phyloP scores from a whole-genome alignment of 2,797 vertebrate species.

The Tenualosa ilisha region DNA sequence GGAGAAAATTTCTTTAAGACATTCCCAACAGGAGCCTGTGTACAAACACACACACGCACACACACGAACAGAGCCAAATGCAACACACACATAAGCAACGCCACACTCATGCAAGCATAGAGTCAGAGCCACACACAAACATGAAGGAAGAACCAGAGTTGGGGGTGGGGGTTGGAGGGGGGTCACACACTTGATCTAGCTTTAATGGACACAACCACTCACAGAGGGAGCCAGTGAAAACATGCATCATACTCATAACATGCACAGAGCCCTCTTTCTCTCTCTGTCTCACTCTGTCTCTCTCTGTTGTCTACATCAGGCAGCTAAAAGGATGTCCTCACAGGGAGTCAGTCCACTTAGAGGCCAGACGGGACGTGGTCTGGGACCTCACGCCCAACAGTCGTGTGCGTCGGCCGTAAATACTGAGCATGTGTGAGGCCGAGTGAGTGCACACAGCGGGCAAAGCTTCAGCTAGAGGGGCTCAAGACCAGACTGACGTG shows the following conservation, averaged over 20 bases:
- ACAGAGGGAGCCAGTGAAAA: neutral
- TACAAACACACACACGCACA: neutral
- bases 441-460: neutral
- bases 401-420: neutral
- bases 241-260: constrained; percentile 5
- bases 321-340: neutral
- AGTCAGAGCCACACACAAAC: neutral
- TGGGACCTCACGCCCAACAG: neutral
- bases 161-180: constrained; percentile 1
- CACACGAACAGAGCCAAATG: neutral
- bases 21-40: neutral
- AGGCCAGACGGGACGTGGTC: constrained; percentile 9
- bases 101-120: neutral
- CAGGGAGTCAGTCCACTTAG: neutral
- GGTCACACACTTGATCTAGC: constrained; percentile 30
- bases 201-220: constrained; percentile 17
- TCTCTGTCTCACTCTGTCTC: constrained; percentile 46
- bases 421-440: neutral
- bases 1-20: neutral
- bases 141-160: neutral
- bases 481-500: neutral
- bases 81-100: neutral
- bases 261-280: neutral
- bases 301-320: neutral
- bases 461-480: neutral